Percentiles rank a stretch among this genome's conserved stretches.
These are phyloP conservation scores for Clarias batrachus DNA, from an alignment of 2,113 vertebrate genomes.

Conservation along the genomic window DNA sequence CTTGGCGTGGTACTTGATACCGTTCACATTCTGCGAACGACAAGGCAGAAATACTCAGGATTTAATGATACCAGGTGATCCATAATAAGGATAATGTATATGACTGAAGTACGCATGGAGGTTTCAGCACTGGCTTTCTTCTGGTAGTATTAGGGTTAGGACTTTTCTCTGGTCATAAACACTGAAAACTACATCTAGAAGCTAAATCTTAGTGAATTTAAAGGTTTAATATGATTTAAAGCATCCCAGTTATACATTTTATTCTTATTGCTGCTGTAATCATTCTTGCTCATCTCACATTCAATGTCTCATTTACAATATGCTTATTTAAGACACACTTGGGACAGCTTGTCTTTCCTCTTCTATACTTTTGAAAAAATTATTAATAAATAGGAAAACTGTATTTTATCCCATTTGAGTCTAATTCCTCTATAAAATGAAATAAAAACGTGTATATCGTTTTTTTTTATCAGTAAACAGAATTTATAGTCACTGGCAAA, in stretches of 20 bases:
- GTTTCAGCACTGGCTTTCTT: not conserved
- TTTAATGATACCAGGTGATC: constrained; percentile 40
- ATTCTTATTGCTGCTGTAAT: not conserved
- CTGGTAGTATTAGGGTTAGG: not conserved
- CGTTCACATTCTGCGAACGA: constrained; percentile 92
- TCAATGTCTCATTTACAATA: not conserved
- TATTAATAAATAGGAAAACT: not conserved
- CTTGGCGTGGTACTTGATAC: constrained; percentile 99
- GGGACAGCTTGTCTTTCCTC: not conserved
- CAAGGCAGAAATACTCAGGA: not conserved
- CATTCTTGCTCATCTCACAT: not conserved
- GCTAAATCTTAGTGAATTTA: not conserved
- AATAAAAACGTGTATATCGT: too few species aligned
- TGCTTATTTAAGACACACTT: not conserved
- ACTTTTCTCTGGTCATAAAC: not conserved
- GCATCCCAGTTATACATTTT: not conserved
- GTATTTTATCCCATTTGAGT: not conserved
- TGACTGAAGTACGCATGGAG: not conserved
- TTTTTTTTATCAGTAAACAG: too few species aligned
- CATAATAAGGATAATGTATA: not conserved
- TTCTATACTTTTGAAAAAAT: not conserved
- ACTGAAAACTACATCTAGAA: not conserved
- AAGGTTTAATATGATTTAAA: not conserved
- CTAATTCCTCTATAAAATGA: not conserved
- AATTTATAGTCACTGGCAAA: too few species aligned